phyloP scores from a whole-genome alignment of 2,797 vertebrate species.

The Falco rusticolus region DNA sequence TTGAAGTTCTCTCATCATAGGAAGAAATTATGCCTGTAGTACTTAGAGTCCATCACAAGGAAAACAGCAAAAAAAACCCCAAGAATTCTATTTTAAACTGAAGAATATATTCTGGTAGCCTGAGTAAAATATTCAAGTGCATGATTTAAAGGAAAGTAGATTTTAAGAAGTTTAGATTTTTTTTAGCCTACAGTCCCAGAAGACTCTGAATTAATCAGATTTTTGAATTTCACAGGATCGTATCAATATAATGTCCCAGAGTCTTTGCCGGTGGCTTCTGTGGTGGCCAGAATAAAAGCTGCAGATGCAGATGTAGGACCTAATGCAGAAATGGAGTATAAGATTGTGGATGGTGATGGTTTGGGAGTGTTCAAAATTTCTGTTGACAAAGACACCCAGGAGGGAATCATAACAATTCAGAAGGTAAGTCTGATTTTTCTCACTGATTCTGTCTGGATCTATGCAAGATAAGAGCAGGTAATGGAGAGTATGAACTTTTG shows the following conservation, averaged over 20 bases:
- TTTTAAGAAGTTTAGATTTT: background rate
- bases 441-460: background rate
- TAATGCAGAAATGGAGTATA: conserved; percentile 96
- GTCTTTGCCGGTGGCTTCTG: conserved; percentile 87
- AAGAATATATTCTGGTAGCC: background rate
- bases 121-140: background rate
- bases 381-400: conserved; percentile 91
- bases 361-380: conserved; percentile 89
- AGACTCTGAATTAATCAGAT: background rate
- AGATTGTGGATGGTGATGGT: conserved; percentile 91
- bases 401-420: conserved; percentile 90
- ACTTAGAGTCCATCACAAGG: background rate
- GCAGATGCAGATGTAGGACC: conserved; percentile 89
- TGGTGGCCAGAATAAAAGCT: conserved; percentile 93
- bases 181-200: background rate
- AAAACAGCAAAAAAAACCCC: background rate
- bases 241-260: conserved; percentile 93
- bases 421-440: conserved; percentile 80
- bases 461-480: background rate
- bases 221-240: conserved; percentile 81
- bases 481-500: background rate
- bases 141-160: background rate
- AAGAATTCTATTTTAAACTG: background rate
- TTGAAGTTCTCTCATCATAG: background rate
- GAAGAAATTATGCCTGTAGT: background rate